phyloP scores from a whole-genome alignment of 1,140 invertebrate genomes.

The Lasioglossum albipes region DNA sequence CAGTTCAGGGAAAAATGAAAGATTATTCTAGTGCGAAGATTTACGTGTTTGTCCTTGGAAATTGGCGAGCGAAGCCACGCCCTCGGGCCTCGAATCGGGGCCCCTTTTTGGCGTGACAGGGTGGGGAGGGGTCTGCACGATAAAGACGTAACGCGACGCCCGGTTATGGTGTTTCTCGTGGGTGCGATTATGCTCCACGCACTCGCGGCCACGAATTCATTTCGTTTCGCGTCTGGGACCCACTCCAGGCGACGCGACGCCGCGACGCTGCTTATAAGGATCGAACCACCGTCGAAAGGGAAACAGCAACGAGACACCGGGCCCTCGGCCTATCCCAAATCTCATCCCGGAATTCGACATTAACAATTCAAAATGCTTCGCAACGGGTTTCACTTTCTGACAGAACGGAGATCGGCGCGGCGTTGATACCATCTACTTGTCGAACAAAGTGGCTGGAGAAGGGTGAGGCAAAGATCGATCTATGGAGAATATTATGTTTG shows the following conservation, averaged over 20 bases:
- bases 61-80: slow-evolving; percentile 40
- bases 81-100: slow-evolving; percentile 29
- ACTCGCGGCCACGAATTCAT: slow-evolving; percentile 27
- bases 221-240: slow-evolving; percentile 15
- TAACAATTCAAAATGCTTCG: slow-evolving; percentile 3
- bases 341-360: background rate
- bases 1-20: too few relatives aligned
- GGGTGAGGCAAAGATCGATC: too few relatives aligned
- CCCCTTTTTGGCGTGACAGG: background rate
- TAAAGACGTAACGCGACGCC: slow-evolving; percentile 49
- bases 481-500: too few relatives aligned
- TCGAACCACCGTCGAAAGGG: slow-evolving; percentile 13
- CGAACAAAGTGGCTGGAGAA: background rate
- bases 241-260: background rate
- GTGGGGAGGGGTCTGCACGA: background rate
- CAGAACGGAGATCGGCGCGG: background rate
- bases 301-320: background rate
- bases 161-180: slow-evolving; percentile 51
- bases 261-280: slow-evolving; percentile 44
- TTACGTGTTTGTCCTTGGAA: slow-evolving; percentile 49
- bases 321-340: slow-evolving; percentile 2
- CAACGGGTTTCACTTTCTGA: slow-evolving; percentile 2
- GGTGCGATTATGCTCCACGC: slow-evolving; percentile 45
- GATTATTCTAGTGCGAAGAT: slow-evolving; percentile 6
- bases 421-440: background rate